Evolutionary conservation across 2,888 invertebrate species (phyloP).

Genomic region (Hypomecis punctinalis): DNA sequence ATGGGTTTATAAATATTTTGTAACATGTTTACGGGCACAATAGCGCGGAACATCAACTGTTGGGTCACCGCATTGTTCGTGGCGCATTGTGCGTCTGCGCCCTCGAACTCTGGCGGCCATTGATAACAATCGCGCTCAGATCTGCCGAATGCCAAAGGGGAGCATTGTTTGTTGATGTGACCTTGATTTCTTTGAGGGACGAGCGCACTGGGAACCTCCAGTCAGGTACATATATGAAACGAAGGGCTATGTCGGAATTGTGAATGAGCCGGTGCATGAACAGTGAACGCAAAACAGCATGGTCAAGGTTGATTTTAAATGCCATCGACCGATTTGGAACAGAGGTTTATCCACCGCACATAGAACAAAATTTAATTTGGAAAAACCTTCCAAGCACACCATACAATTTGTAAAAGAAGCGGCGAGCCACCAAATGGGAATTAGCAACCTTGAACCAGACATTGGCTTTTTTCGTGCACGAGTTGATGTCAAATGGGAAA

Average conservation of each 20-base stretch:
- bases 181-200: conserved; percentile 24
- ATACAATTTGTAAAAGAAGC: conserved; percentile 8
- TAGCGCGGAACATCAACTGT: conserved; percentile 59
- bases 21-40: conserved; percentile 62
- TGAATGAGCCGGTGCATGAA: conserved; percentile 14
- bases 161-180: conserved; percentile 23
- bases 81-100: conserved; percentile 38
- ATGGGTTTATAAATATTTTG: conserved; percentile 61
- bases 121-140: conserved; percentile 25
- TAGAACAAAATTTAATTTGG: conserved; percentile 2
- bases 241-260: conserved; percentile 17
- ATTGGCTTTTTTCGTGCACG: conserved; percentile 4
- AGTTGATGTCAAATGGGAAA: conserved; percentile 21
- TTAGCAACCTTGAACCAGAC: conserved; percentile 18
- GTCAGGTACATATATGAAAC: background rate
- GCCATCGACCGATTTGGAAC: conserved; percentile 4
- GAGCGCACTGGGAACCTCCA: conserved; percentile 6
- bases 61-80: conserved; percentile 64
- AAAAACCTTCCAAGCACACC: background rate
- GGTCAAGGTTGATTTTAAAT: conserved; percentile 25
- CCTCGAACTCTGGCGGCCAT: conserved; percentile 42
- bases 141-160: conserved; percentile 33
- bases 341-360: background rate
- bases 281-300: conserved; percentile 1
- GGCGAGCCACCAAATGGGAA: conserved; percentile 4